Conservation (phyloP, 2,797 vertebrate species). For the Atherinosoma microstoma region DNA sequence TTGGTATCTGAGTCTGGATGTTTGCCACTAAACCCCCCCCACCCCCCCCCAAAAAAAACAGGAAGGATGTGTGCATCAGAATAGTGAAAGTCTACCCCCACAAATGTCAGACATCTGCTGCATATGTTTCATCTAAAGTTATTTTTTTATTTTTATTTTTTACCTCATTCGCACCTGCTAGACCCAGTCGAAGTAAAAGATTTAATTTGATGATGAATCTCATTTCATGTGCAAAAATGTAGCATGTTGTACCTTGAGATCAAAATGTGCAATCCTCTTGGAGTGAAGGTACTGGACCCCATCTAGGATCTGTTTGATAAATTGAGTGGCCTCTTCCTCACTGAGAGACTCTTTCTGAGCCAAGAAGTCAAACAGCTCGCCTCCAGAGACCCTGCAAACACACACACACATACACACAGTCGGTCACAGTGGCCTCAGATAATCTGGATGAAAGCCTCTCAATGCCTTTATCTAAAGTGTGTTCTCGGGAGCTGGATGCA, state of each 20-base stretch:
- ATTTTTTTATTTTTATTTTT: neutral
- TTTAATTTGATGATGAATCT: constrained; percentile 1
- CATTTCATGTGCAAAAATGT: neutral
- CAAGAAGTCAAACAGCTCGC: constrained; percentile 94
- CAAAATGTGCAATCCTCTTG: constrained; percentile 94
- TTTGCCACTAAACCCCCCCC: neutral
- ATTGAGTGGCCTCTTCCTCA: constrained; percentile 97
- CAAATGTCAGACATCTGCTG: constrained; percentile 38
- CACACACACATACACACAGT: constrained; percentile 52
- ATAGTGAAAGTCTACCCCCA: constrained; percentile 13
- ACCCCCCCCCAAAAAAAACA: constrained; percentile 59
- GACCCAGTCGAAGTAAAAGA: constrained; percentile 1
- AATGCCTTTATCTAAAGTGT: constrained; percentile 54
- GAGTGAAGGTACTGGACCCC: constrained; percentile 95
- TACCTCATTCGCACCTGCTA: neutral
- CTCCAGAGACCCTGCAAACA: constrained; percentile 89
- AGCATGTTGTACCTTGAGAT: constrained; percentile 89
- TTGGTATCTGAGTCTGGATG: constrained; percentile 58
- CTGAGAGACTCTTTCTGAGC: constrained; percentile 96
- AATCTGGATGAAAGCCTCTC: constrained; percentile 31
- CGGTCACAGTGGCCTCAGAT: constrained; percentile 22
- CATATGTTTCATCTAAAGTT: constrained; percentile 9
- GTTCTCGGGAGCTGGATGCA: constrained; percentile 35
- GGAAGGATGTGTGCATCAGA: constrained; percentile 62
- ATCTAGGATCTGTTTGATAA: constrained; percentile 96